Conservation (phyloP, 2,888 invertebrate species). For the Apodemia mormo region DNA sequence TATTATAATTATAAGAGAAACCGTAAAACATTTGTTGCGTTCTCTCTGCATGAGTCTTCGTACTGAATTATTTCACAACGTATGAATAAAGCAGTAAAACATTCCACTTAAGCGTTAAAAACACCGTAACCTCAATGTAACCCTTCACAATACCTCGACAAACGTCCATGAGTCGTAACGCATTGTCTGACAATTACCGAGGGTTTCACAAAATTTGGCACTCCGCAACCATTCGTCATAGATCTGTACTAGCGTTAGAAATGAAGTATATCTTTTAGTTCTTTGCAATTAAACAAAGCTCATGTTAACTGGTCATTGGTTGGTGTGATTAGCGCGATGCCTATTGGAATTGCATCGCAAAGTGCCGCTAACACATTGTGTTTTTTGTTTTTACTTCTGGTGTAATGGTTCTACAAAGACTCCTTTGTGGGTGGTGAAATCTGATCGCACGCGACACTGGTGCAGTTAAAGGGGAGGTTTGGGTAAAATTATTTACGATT, state of each 20-base stretch:
- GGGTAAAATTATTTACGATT: slow-evolving; percentile 31
- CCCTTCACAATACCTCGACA: slow-evolving; percentile 61
- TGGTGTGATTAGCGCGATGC: slow-evolving; percentile 60
- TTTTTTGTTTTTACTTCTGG: slow-evolving; percentile 59
- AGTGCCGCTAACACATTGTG: slow-evolving; percentile 70
- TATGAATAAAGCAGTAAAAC: slow-evolving; percentile 28
- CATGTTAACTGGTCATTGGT: slow-evolving; percentile 36
- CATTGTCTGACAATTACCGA: slow-evolving; percentile 75
- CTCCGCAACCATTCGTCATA: slow-evolving; percentile 41
- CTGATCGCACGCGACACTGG: slow-evolving; percentile 74
- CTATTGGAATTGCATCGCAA: slow-evolving; percentile 66
- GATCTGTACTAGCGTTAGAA: slow-evolving; percentile 34
- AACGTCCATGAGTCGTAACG: slow-evolving; percentile 64
- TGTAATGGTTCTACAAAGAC: slow-evolving; percentile 53
- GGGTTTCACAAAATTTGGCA: slow-evolving; percentile 74
- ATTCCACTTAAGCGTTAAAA: slow-evolving; percentile 21
- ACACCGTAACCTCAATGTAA: slow-evolving; percentile 57
- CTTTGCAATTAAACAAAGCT: slow-evolving; percentile 41
- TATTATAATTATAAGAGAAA: no score
- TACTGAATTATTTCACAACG: slow-evolving; percentile 16
- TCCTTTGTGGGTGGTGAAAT: slow-evolving; percentile 63
- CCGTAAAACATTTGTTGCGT: no score
- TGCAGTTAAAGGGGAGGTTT: slow-evolving; percentile 47
- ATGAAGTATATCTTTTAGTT: slow-evolving; percentile 21
- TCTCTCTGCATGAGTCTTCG: no score